phyloP scores from a whole-genome alignment of 1,140 invertebrate species.

The Trichomalopsis sarcophagae region DNA sequence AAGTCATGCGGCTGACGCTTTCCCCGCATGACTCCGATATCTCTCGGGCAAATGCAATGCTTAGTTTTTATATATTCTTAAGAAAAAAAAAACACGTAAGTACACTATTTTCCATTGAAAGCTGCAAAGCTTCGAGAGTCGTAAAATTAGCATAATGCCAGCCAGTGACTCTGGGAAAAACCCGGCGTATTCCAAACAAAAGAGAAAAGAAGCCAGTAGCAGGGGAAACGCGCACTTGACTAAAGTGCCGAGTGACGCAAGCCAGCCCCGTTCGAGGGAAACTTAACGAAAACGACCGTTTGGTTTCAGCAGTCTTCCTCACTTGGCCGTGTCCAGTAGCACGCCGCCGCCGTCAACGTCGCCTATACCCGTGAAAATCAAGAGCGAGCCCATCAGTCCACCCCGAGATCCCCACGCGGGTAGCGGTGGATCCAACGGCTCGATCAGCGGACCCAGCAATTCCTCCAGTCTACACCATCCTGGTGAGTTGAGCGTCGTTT shows the following conservation, averaged over 20 bases:
- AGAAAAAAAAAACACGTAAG: not conserved
- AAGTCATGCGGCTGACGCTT: not conserved
- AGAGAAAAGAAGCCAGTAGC: not conserved
- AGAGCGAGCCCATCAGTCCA: conserved; percentile 95
- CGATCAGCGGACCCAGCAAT: conserved; percentile 60
- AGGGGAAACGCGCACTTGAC: not conserved
- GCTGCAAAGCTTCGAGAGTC: not conserved
- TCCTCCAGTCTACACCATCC: conserved; percentile 48
- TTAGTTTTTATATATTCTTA: not conserved
- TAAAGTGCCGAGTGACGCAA: not conserved
- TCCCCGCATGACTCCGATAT: not conserved
- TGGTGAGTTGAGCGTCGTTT: not conserved
- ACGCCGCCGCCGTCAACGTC: conserved; percentile 85
- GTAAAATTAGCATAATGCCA: not conserved
- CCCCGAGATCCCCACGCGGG: conserved; percentile 80
- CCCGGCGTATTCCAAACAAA: not conserved
- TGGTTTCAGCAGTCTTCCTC: conserved; percentile 81
- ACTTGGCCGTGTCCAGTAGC: conserved; percentile 88
- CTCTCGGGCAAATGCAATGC: not conserved
- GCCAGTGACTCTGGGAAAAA: not conserved
- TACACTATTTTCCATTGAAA: not conserved
- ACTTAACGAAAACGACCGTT: not conserved
- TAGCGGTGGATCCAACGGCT: conserved; percentile 63
- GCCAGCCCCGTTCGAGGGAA: not conserved
- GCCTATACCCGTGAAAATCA: conserved; percentile 91